These are phyloP conservation scores for Sogatella furcifera DNA, from an alignment of 1,140 invertebrate species.

Conservation along the genomic window DNA sequence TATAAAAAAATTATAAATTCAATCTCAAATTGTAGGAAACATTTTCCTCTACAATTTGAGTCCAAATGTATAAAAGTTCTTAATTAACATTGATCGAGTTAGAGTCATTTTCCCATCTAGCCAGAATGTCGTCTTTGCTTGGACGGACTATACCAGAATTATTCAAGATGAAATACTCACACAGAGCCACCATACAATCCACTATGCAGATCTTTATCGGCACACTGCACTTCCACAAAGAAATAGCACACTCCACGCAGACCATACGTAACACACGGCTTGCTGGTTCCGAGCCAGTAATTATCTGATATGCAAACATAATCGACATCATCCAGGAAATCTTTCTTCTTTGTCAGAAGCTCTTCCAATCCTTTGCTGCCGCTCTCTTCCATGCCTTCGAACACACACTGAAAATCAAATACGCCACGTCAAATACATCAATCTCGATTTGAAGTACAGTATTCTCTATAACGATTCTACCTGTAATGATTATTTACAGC, in stretches of 20 bases:
- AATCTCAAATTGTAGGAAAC: too few relatives aligned
- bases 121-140: too few relatives aligned
- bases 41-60: too few relatives aligned
- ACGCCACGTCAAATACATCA: too few relatives aligned
- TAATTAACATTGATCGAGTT: too few relatives aligned
- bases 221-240: conserved; percentile 77
- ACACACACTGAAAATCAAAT: conserved; percentile 58
- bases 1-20: too few relatives aligned
- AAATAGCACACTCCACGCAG: conserved; percentile 91
- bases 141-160: too few relatives aligned
- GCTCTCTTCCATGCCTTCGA: conserved; percentile 98
- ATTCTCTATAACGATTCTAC: too few relatives aligned
- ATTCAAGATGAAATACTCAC: conserved; percentile 38
- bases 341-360: conserved; percentile 62
- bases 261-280: conserved; percentile 96
- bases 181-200: conserved; percentile 89
- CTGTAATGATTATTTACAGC: too few relatives aligned
- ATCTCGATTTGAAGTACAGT: too few relatives aligned
- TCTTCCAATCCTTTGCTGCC: conserved; percentile 93
- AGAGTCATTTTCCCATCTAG: too few relatives aligned
- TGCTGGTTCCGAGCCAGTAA: conserved; percentile 94
- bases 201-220: conserved; percentile 88
- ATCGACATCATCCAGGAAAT: conserved; percentile 76
- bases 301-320: conserved; percentile 98
- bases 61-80: too few relatives aligned